Evolutionary conservation across 2,888 invertebrate species (phyloP), one percentile per base, ranked within the genome.

Genomic region (Calliphora vomitoria): DNA sequence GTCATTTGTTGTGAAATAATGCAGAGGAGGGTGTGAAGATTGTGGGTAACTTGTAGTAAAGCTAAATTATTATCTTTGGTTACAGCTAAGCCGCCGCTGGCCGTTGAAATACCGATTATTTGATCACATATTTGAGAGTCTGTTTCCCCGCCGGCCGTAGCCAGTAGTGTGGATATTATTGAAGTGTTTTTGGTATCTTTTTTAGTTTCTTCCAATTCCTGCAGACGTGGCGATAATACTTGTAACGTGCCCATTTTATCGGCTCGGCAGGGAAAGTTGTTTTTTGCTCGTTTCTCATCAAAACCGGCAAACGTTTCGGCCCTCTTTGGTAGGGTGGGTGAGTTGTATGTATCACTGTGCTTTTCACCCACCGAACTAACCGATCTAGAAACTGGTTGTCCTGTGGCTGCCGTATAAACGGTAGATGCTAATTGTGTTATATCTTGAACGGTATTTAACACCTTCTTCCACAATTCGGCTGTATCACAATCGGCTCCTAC

Each of bases 221-320:
- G 92, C 3, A 93, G 87, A 0, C 93, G 91, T 1, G 92, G 92
- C 3, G 92, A 89, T 4, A 93, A 72, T 44, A 91, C 89, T 79
- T 91, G 91, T 69, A 94, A 91, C 58, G 94, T 94, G 76, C 94
- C 92, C 90, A 95, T 92, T 89, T 92, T 92, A 4, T 94, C 93
- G 90, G 94, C 94, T 88, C 95, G 93, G 92, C 95, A 95, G 68
- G 95, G 94, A 90, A 91, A 91, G 74, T 90, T 90, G 74, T 86
- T 90, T 88, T 93, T 94, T 74, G 90, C 92, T 15, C 94, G 91
- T 87, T 93, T 93, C 90, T 95, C 95, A 94, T 99, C 99, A 92
- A 99, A 99, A 10, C 99, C 99, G 1, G 98, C 98, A 94, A 99
- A 99, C 4, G 99, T 99, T 94, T 99, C 99, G 0, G 99, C 99